phyloP scores from a whole-genome alignment of 2,888 invertebrate genomes.

The Saturnia japonica region DNA sequence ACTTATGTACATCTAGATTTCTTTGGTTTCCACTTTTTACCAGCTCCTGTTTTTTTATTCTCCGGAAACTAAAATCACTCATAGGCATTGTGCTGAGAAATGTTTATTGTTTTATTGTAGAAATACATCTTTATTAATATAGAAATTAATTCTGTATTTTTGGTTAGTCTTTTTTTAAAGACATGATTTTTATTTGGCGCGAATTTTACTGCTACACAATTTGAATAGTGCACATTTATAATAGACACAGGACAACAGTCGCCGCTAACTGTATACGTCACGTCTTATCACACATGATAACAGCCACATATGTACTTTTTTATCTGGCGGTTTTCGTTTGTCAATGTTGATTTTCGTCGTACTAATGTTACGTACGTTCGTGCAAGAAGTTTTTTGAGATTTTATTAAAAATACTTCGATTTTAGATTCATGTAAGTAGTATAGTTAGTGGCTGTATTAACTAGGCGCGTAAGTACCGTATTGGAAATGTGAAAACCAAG shows the following conservation, averaged over 20 bases:
- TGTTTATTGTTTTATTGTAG: background rate
- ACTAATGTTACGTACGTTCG: background rate
- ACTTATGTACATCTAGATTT: too few relatives aligned
- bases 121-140: background rate
- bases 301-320: conserved; percentile 27
- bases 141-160: background rate
- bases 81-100: background rate
- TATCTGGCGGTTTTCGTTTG: conserved; percentile 28
- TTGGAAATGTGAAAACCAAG: too few relatives aligned
- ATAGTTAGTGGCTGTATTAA: too few relatives aligned
- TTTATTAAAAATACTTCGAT: background rate
- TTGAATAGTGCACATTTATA: background rate
- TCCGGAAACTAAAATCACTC: too few relatives aligned
- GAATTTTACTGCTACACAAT: background rate
- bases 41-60: too few relatives aligned
- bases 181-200: background rate
- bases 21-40: too few relatives aligned
- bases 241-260: background rate
- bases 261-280: conserved; percentile 25
- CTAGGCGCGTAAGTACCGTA: background rate
- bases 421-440: background rate
- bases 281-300: conserved; percentile 30
- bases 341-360: conserved; percentile 6
- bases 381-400: background rate
- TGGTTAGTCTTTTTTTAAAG: background rate